phyloP scores from a whole-genome alignment of 2,113 vertebrate species.

The Urocolius indicus region DNA sequence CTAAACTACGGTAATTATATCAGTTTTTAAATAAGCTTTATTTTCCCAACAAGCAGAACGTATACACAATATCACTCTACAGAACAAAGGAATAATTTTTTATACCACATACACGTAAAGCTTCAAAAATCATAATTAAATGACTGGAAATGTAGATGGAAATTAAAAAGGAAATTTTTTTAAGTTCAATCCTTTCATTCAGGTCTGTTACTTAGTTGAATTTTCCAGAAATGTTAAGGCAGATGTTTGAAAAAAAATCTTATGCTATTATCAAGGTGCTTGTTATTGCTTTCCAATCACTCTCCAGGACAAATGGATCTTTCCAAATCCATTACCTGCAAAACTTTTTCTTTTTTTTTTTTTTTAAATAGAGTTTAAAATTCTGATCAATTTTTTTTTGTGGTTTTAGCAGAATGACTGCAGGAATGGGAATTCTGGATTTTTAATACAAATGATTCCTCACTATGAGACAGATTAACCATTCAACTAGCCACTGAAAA shows the following conservation, averaged over 20 bases:
- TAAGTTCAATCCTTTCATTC: slow-evolving; percentile 54
- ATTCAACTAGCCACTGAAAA: neutral
- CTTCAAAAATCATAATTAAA: slow-evolving; percentile 66
- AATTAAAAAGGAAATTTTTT: slow-evolving; percentile 61
- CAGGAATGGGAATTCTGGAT: neutral
- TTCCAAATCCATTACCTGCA: slow-evolving; percentile 51
- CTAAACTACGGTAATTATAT: slow-evolving; percentile 54
- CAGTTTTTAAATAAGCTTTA: slow-evolving; percentile 42
- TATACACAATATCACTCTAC: slow-evolving; percentile 26
- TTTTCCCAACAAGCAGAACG: slow-evolving; percentile 43
- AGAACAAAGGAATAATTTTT: slow-evolving; percentile 64
- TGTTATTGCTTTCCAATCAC: slow-evolving; percentile 17
- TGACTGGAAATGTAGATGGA: slow-evolving; percentile 49
- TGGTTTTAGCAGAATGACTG: neutral
- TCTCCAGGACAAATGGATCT: slow-evolving; percentile 18
- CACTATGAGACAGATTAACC: neutral
- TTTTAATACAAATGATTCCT: slow-evolving; percentile 11
- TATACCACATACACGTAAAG: slow-evolving; percentile 41
- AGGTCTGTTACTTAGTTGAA: slow-evolving; percentile 51
- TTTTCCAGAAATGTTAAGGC: slow-evolving; percentile 56
- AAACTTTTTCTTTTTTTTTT: neutral
- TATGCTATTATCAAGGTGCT: slow-evolving; percentile 31
- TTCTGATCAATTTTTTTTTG: neutral
- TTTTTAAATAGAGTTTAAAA: neutral
- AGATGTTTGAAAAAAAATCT: slow-evolving; percentile 42